Percentiles rank a stretch among this genome's conserved stretches.
Conservation (phyloP, 2,797 vertebrate genomes). For the Myotis findleyi region DNA sequence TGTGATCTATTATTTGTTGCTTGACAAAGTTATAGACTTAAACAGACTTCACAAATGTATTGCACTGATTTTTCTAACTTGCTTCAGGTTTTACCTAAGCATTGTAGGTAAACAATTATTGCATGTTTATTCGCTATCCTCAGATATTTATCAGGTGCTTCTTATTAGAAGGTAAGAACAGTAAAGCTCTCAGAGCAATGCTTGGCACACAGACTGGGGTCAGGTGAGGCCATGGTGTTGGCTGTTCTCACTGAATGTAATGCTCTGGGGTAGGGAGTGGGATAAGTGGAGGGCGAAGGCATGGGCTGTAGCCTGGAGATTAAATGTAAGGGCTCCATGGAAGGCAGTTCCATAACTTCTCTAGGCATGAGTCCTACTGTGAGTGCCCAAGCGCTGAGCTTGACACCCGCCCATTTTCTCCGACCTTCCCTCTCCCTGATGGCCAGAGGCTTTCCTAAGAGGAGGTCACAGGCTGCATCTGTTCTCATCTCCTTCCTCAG, state of each 20-base stretch:
- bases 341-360: neutral
- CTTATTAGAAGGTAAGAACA: neutral
- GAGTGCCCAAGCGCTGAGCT: neutral
- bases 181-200: neutral
- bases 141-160: neutral
- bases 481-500: neutral
- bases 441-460: neutral
- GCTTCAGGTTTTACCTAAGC: conserved; percentile 28
- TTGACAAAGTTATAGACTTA: neutral
- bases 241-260: neutral
- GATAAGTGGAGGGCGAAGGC: neutral
- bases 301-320: neutral
- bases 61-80: neutral
- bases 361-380: neutral
- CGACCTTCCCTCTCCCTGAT: neutral
- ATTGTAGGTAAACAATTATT: neutral
- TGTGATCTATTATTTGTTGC: neutral
- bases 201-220: neutral
- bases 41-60: neutral
- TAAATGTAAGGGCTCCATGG: neutral
- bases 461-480: neutral
- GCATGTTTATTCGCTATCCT: neutral
- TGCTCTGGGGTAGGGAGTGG: neutral
- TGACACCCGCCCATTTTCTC: neutral
- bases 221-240: neutral